Evolutionary conservation across 2,888 invertebrate species (phyloP).

Genomic region (Embidobia sp.): DNA sequence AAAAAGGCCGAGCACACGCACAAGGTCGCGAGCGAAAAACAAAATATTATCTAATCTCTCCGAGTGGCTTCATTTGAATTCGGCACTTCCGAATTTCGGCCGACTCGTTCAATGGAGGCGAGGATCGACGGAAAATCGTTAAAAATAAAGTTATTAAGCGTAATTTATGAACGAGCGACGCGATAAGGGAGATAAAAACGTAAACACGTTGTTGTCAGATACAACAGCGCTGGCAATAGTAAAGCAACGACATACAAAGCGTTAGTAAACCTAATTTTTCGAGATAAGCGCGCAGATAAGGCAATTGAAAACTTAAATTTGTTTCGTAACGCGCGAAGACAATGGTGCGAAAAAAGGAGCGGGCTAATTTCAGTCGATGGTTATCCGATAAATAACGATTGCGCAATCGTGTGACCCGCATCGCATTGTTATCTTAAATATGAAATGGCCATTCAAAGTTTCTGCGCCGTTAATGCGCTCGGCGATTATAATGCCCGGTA

Average conservation of each 20-base stretch:
- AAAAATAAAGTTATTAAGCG: constrained; percentile 14
- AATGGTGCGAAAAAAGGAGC: constrained; percentile 2
- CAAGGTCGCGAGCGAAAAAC: constrained; percentile 18
- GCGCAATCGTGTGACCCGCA: constrained; percentile 12
- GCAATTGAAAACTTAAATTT: constrained; percentile 1
- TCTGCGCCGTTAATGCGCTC: constrained; percentile 6
- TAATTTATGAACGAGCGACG: constrained; percentile 8
- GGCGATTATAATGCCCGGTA: not conserved
- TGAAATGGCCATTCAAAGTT: constrained; percentile 14
- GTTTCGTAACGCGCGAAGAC: constrained; percentile 14
- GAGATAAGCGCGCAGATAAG: constrained; percentile 1
- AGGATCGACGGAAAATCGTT: not conserved
- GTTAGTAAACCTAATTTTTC: constrained; percentile 6
- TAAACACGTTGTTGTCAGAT: constrained; percentile 21
- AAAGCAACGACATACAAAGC: constrained; percentile 4
- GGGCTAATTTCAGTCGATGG: constrained; percentile 5
- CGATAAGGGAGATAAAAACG: constrained; percentile 17
- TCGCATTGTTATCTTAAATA: constrained; percentile 15
- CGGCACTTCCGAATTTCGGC: constrained; percentile 19
- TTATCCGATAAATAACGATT: constrained; percentile 1
- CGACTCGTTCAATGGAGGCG: not conserved
- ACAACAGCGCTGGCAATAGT: constrained; percentile 9
- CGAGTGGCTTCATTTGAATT: constrained; percentile 5
- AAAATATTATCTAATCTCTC: constrained; percentile 36
- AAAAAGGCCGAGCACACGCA: constrained; percentile 18